Base-by-base conservation (phyloP, 2,113 vertebrate species). In the Synchiropus splendidus region DNA sequence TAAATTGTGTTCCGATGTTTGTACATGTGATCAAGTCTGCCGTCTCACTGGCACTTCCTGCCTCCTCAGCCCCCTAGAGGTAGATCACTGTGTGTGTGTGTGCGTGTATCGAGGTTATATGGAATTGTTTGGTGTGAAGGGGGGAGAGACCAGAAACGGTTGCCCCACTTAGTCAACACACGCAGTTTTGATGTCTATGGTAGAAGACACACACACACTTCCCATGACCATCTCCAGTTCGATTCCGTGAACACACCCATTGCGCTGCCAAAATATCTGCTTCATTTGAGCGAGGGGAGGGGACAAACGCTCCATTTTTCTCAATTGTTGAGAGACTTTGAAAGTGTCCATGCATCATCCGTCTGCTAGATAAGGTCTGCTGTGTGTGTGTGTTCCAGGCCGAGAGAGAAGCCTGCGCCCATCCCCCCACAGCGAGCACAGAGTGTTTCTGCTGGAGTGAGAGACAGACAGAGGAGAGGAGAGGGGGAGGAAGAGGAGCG, bases 391-490 rank as follows among this genome's bases (percentile, higher is more conserved):
- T 58, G 71, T 69, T 68, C 61, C 70, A 49, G 61, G 49, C 48
- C 10, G 52, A 13, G 58, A 38, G 65, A 70, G 63, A 5, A 61
- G 75, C 68, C 57, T 70, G 74, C 59, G 72, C 86, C 86, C 86
- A 83, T 87, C 84, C 86, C 84, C 86, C 86, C 86, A 84, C 67
- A 62, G 70, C 57, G 72, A 75, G 77, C 63, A 76, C 66, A 81
- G 67, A 79, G 81, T 77, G 81, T 73, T 83, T 83, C 81, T 83
- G 80, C 80, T 61, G 71, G 74, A 76, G 72, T 66, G 70, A 79
- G 78, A 77, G 75, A 78, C 72, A 72, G 78, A 74, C 67, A 71
- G 72, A 67, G 61, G 57, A 61, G 45, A 53, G 42, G 41, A 61
- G 73, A 68, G 74, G 64, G 67, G 67, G 64, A 55, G 71, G 67